These are phyloP conservation scores for Phoronis australis DNA, from an alignment of 2,888 invertebrate species.

Conservation along the genomic window DNA sequence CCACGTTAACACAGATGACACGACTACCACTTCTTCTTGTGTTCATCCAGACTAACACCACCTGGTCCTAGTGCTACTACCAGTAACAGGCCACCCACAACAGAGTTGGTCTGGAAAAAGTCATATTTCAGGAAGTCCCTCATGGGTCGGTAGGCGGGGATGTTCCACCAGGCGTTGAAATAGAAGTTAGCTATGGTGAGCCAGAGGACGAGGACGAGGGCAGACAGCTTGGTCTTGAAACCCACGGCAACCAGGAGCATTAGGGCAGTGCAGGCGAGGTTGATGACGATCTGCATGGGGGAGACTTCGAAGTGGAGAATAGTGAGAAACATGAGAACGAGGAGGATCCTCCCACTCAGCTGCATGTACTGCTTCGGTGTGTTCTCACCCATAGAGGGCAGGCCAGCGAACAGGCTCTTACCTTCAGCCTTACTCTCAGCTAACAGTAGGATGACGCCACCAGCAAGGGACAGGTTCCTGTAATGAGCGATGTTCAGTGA, in stretches of 20 bases:
- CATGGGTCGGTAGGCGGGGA: constrained; percentile 90
- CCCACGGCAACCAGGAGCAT: constrained; percentile 95
- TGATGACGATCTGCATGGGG: constrained; percentile 79
- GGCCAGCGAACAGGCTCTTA: constrained; percentile 89
- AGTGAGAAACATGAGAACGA: constrained; percentile 99
- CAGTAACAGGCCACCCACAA: constrained; percentile 96
- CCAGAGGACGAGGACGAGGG: constrained; percentile 85
- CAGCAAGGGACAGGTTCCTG: constrained; percentile 91
- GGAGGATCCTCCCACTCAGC: constrained; percentile 85
- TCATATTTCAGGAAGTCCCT: constrained; percentile 99
- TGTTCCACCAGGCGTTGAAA: constrained; percentile 97
- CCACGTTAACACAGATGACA: no score
- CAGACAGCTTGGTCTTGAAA: constrained; percentile 97
- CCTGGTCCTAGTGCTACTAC: constrained; percentile 98
- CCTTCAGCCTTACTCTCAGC: constrained; percentile 95
- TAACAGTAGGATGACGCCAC: constrained; percentile 88
- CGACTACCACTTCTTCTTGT: constrained; percentile 99
- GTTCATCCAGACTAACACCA: constrained; percentile 91
- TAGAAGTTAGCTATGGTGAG: constrained; percentile 87
- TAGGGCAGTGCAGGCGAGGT: constrained; percentile 84
- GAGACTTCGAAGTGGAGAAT: constrained; percentile 88
- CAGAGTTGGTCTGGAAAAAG: constrained; percentile 96
- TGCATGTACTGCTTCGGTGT: constrained; percentile 94
- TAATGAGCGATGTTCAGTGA: no score
- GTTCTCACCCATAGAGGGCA: constrained; percentile 63